Evolutionary conservation across 2,113 vertebrate species (phyloP).

Genomic region (Micromys minutus): DNA sequence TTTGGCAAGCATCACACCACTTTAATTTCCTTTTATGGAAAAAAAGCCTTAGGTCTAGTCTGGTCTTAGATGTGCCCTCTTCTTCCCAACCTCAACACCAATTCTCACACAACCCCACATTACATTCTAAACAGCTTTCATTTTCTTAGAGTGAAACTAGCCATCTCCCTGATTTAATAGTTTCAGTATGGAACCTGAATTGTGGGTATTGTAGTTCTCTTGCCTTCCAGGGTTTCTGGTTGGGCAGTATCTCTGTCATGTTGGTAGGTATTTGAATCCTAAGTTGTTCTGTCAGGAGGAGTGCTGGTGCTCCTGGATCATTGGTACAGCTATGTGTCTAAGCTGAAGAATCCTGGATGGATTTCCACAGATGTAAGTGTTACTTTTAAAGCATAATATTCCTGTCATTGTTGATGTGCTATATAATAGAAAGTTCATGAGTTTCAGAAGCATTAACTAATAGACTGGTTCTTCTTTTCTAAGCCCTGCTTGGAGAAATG

Average conservation of each 20-base stretch:
- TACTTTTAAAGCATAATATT: constrained; percentile 27
- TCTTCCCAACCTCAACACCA: neutral
- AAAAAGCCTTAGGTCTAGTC: neutral
- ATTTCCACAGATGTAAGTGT: constrained; percentile 81
- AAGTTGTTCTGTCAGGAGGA: constrained; percentile 68
- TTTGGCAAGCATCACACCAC: constrained; percentile 25
- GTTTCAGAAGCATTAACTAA: constrained; percentile 40
- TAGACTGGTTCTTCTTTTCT: constrained; percentile 28
- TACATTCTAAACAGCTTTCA: constrained; percentile 16
- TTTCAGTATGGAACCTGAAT: constrained; percentile 81
- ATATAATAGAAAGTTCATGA: neutral
- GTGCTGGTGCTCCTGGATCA: neutral
- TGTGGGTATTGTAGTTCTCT: constrained; percentile 85
- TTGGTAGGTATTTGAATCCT: constrained; percentile 79
- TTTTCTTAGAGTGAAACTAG: constrained; percentile 50
- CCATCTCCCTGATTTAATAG: constrained; percentile 63
- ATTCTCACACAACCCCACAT: neutral
- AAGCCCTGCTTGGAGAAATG: constrained; percentile 13
- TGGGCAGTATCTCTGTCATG: neutral
- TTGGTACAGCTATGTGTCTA: constrained; percentile 53
- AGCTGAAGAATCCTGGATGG: constrained; percentile 53
- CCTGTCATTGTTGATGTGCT: constrained; percentile 25
- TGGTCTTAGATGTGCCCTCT: neutral
- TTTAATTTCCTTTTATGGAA: constrained; percentile 61
- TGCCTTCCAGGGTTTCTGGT: neutral